phyloP scores from a whole-genome alignment of 2,888 invertebrate species.

The Therioaphis trifolii region DNA sequence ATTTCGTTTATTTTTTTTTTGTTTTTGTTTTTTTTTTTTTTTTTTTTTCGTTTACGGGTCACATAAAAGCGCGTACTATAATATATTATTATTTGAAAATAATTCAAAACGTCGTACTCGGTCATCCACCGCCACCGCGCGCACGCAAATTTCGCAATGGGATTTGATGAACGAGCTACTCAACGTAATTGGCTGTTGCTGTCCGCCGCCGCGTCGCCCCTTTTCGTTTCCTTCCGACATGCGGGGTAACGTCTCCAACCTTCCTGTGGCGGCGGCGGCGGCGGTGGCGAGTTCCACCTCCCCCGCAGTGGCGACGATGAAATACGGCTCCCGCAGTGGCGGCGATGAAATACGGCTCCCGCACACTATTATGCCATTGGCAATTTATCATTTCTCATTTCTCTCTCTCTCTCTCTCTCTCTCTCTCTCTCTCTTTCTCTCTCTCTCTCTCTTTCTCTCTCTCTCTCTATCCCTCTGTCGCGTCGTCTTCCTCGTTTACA shows the following conservation, averaged over 20 bases:
- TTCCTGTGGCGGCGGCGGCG: too few relatives aligned
- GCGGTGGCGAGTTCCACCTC: too few relatives aligned
- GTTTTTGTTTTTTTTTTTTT: conserved; percentile 10
- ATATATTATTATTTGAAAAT: conserved; percentile 39
- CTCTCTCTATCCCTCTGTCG: too few relatives aligned
- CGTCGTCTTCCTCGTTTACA: background rate
- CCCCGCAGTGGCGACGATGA: conserved; percentile 37
- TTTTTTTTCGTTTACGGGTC: background rate
- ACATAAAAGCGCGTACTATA: conserved; percentile 12
- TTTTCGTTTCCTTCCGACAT: background rate
- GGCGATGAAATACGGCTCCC: conserved; percentile 48
- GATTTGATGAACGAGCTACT: conserved; percentile 56
- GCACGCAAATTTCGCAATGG: conserved; percentile 38
- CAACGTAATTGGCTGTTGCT: conserved; percentile 49
- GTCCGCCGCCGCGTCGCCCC: conserved; percentile 11
- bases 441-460: background rate
- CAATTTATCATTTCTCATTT: conserved; percentile 56
- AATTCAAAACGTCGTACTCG: conserved; percentile 26
- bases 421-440: background rate
- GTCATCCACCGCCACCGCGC: conserved; percentile 13
- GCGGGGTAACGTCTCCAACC: too few relatives aligned
- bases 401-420: background rate
- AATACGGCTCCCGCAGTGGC: conserved; percentile 38
- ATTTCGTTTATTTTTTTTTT: conserved; percentile 25
- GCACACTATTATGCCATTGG: conserved; percentile 47